Percentiles rank a stretch among this genome's conserved stretches.
phyloP scores from a whole-genome alignment of 2,888 invertebrate species.

The Diadegma fenestrale region DNA sequence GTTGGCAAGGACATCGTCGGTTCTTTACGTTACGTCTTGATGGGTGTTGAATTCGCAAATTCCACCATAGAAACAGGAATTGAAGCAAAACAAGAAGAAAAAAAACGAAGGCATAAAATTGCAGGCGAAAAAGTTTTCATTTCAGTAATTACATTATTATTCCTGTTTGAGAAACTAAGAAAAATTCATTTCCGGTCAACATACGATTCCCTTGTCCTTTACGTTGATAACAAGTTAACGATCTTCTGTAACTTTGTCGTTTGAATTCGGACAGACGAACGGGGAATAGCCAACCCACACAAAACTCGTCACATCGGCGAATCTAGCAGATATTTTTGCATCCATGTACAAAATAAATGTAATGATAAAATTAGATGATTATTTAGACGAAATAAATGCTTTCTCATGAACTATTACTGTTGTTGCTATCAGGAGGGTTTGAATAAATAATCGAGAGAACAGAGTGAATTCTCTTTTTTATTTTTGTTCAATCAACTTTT shows the following conservation, averaged over 20 bases:
- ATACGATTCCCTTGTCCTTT: slow-evolving; percentile 1
- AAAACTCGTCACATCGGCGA: slow-evolving; percentile 52
- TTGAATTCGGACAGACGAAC: slow-evolving; percentile 28
- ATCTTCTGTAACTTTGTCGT: background rate
- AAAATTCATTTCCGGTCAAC: slow-evolving; percentile 54
- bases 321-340: slow-evolving; percentile 83
- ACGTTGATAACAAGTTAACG: slow-evolving; percentile 10
- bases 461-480: slow-evolving; percentile 55
- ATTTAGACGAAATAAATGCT: slow-evolving; percentile 80
- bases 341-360: slow-evolving; percentile 81
- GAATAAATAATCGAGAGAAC: slow-evolving; percentile 61
- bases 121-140: slow-evolving; percentile 61
- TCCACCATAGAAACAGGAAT: slow-evolving; percentile 55
- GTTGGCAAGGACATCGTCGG: slow-evolving; percentile 71
- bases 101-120: slow-evolving; percentile 16
- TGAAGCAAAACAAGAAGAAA: background rate
- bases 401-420: slow-evolving; percentile 68
- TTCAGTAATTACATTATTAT: slow-evolving; percentile 58
- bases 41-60: slow-evolving; percentile 38
- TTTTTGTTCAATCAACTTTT: slow-evolving; percentile 55
- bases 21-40: slow-evolving; percentile 67
- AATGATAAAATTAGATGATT: slow-evolving; percentile 78
- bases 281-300: slow-evolving; percentile 15
- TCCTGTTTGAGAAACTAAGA: slow-evolving; percentile 45
- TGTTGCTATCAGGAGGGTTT: slow-evolving; percentile 50